Evolutionary conservation across 1,140 invertebrate genomes (phyloP).

Genomic region (Sitodiplosis mosellana): DNA sequence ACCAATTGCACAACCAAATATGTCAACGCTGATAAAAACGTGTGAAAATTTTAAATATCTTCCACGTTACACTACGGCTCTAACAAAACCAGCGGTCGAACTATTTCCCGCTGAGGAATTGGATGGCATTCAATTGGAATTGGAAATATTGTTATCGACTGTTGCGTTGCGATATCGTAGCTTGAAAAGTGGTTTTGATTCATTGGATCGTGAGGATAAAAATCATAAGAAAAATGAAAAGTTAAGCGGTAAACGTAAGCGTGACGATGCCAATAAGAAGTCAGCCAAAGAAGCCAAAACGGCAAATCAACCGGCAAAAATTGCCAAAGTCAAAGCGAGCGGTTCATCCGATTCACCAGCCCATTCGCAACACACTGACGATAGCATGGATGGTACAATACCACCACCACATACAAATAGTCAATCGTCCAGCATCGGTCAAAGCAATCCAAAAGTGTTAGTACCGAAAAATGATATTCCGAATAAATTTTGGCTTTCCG

Average conservation of each 20-base stretch:
- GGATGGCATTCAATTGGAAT: constrained; percentile 64
- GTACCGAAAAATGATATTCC: constrained; percentile 76
- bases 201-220: constrained; percentile 45
- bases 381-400: constrained; percentile 24
- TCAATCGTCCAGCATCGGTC: constrained; percentile 16
- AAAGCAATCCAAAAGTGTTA: constrained; percentile 25
- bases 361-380: constrained; percentile 25
- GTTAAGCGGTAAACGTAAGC: constrained; percentile 29
- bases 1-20: constrained; percentile 2
- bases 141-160: constrained; percentile 71
- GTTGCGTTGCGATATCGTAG: constrained; percentile 56
- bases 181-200: constrained; percentile 56
- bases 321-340: constrained; percentile 31
- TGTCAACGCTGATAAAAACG: constrained; percentile 20
- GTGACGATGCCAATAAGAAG: constrained; percentile 32
- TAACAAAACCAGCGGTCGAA: constrained; percentile 38
- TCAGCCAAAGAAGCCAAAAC: constrained; percentile 29
- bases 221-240: constrained; percentile 39
- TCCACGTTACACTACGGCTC: constrained; percentile 33
- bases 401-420: constrained; percentile 8
- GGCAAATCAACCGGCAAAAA: constrained; percentile 28
- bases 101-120: constrained; percentile 62
- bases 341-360: constrained; percentile 19
- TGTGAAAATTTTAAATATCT: constrained; percentile 32
- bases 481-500: constrained; percentile 87